Conservation (phyloP, 2,888 invertebrate genomes). For the Cancer borealis region DNA sequence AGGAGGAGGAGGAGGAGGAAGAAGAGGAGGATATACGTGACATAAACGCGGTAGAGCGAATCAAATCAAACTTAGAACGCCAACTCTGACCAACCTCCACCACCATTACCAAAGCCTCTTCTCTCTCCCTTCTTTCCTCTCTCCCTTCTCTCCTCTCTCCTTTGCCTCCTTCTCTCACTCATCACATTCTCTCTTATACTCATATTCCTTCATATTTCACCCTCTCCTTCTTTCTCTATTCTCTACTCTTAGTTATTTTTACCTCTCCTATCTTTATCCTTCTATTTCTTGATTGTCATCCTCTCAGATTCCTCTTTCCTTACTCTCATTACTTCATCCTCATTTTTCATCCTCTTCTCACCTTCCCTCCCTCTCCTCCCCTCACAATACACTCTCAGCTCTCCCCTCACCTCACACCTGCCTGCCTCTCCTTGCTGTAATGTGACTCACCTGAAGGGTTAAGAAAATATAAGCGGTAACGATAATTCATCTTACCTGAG, state of each 20-base stretch:
- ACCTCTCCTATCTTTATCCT: not conserved
- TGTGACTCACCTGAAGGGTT: too few relatives aligned
- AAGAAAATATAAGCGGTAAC: too few relatives aligned
- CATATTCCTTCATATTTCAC: not conserved
- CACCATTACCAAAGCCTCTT: not conserved
- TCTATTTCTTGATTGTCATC: too few relatives aligned
- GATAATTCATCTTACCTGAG: too few relatives aligned
- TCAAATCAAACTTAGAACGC: not conserved
- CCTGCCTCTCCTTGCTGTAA: too few relatives aligned
- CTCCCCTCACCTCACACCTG: not conserved
- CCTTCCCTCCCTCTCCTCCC: not conserved
- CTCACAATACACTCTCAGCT: too few relatives aligned
- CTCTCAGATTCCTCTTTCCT: not conserved
- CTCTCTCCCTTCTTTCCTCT: not conserved
- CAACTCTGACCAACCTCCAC: conserved; percentile 20
- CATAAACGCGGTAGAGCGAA: not conserved
- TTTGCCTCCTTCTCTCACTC: too few relatives aligned
- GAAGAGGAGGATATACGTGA: not conserved
- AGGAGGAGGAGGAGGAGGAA: too few relatives aligned
- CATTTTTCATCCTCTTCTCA: not conserved
- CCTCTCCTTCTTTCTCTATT: not conserved
- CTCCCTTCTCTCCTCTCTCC: too few relatives aligned
- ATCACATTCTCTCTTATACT: too few relatives aligned
- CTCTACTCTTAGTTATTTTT: not conserved
- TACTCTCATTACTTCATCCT: not conserved